Conservation (phyloP, 2,888 invertebrate genomes). For the Zele albiditarsus region DNA sequence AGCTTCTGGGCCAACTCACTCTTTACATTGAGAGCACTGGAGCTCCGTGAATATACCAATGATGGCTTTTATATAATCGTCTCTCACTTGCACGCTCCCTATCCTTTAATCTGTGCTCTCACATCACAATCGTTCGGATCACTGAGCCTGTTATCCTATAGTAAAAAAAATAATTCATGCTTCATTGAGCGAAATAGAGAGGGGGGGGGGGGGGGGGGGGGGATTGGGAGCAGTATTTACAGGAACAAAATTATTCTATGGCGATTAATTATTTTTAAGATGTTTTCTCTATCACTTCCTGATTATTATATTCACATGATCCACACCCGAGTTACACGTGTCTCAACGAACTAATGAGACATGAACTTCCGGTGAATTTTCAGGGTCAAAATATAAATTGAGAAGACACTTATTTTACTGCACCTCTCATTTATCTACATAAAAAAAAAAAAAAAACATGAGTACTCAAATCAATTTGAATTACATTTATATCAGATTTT, state of each 20-base stretch:
- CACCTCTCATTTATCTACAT: slow-evolving; percentile 7
- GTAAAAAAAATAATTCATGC: slow-evolving; percentile 6
- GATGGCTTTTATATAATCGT: not conserved
- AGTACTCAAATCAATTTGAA: too few relatives aligned
- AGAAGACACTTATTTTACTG: slow-evolving; percentile 38
- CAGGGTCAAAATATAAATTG: slow-evolving; percentile 43
- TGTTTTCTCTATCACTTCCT: not conserved
- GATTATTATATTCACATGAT: not conserved
- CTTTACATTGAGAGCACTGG: slow-evolving; percentile 31
- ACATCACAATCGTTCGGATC: not conserved
- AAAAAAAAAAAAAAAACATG: too few relatives aligned
- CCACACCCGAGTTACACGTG: slow-evolving; percentile 38
- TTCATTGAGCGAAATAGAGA: not conserved
- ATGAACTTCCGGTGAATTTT: slow-evolving; percentile 43
- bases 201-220: too few relatives aligned
- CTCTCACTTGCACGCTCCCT: too few relatives aligned
- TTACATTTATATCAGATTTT: too few relatives aligned
- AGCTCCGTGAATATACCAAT: not conserved
- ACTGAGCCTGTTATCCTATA: not conserved
- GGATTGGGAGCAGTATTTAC: too few relatives aligned
- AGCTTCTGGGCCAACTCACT: slow-evolving; percentile 32
- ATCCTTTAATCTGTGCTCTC: slow-evolving; percentile 14
- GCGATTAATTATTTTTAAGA: too few relatives aligned
- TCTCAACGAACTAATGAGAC: slow-evolving; percentile 32
- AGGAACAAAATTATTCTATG: too few relatives aligned